Conservation (phyloP, 2,113 vertebrate genomes). For the Melanotaenia duboulayi region DNA sequence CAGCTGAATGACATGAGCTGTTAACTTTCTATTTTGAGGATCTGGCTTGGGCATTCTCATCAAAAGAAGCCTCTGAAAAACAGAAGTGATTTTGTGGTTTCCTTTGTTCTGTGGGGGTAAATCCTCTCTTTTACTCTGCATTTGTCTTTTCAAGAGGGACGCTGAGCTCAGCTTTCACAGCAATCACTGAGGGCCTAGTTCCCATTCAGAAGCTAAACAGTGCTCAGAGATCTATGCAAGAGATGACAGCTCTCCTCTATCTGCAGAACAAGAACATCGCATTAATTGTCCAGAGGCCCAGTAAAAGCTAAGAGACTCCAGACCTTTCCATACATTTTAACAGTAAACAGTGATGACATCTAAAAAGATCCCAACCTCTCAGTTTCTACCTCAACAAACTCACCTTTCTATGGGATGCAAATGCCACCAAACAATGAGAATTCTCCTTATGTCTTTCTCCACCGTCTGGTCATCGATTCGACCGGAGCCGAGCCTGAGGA, state of each 20-base stretch:
- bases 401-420: slow-evolving; percentile 28
- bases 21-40: slow-evolving; percentile 89
- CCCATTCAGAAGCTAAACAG: slow-evolving; percentile 63
- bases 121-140: slow-evolving; percentile 57
- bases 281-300: slow-evolving; percentile 54
- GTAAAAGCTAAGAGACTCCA: slow-evolving; percentile 53
- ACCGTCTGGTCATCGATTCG: slow-evolving; percentile 63
- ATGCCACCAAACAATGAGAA: slow-evolving; percentile 52
- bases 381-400: slow-evolving; percentile 39
- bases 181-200: slow-evolving; percentile 64
- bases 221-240: slow-evolving; percentile 49
- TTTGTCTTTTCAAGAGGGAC: slow-evolving; percentile 70
- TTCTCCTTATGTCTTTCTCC: slow-evolving; percentile 74
- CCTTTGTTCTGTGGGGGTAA: slow-evolving; percentile 68
- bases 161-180: slow-evolving; percentile 78
- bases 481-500: slow-evolving; percentile 33
- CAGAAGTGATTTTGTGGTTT: slow-evolving; percentile 73
- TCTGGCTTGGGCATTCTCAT: slow-evolving; percentile 76
- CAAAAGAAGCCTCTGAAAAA: slow-evolving; percentile 69
- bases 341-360: slow-evolving; percentile 50
- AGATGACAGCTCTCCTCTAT: slow-evolving; percentile 65
- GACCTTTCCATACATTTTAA: slow-evolving; percentile 51
- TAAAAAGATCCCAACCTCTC: slow-evolving; percentile 41
- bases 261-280: slow-evolving; percentile 52
- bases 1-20: slow-evolving; percentile 85